These are phyloP conservation scores for Agapostemon virescens DNA, from an alignment of 2,888 invertebrate genomes.

Conservation along the genomic window DNA sequence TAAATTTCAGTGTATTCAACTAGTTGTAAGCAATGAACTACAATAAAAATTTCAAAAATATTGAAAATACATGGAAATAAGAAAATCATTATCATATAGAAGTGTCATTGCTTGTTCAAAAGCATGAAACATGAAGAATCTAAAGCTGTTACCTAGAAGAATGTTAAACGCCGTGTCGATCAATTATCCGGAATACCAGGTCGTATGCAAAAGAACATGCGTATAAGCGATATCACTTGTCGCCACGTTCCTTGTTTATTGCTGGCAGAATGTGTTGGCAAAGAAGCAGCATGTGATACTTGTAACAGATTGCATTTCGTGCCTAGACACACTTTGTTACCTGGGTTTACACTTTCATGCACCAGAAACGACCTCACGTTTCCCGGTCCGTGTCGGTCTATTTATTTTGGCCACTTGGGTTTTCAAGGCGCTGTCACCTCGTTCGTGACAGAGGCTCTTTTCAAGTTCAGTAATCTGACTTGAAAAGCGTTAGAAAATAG, in stretches of 20 bases:
- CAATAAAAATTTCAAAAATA: background rate
- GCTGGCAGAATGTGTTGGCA: conserved; percentile 66
- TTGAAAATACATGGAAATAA: background rate
- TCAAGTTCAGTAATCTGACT: conserved; percentile 63
- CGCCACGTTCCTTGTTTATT: conserved; percentile 67
- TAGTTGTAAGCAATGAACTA: background rate
- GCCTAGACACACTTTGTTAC: conserved; percentile 70
- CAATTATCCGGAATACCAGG: conserved; percentile 50
- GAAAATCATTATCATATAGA: background rate
- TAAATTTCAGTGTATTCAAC: background rate
- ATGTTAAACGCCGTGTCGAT: conserved; percentile 35
- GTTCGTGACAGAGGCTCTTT: conserved; percentile 59
- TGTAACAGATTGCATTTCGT: conserved; percentile 71
- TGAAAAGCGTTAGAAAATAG: conserved; percentile 40
- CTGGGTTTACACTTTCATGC: conserved; percentile 70
- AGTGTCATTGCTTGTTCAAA: background rate
- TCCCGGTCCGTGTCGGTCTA: conserved; percentile 61
- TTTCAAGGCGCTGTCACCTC: conserved; percentile 65
- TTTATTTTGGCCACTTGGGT: conserved; percentile 68
- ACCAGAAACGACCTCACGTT: conserved; percentile 68
- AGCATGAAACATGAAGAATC: background rate
- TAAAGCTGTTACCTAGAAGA: background rate
- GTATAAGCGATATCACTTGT: conserved; percentile 64
- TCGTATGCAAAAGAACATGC: conserved; percentile 45
- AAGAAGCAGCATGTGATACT: conserved; percentile 69